Percentiles rank a stretch among this genome's conserved stretches.
These are phyloP conservation scores for Phrynosoma blainvillii DNA, from an alignment of 2,113 vertebrate species.

Conservation along the genomic window DNA sequence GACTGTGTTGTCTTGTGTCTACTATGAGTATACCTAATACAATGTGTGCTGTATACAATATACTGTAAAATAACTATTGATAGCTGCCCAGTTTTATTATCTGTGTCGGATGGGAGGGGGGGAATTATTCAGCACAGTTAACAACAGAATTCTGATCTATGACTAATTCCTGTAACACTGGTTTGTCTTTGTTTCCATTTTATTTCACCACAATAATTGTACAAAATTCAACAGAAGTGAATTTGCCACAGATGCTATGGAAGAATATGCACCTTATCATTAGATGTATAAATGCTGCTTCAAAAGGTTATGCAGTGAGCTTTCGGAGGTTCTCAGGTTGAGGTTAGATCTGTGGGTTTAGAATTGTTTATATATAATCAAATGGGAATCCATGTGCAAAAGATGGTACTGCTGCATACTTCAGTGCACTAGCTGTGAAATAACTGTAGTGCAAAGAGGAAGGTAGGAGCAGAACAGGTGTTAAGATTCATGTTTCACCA, in stretches of 20 bases:
- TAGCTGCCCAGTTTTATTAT: constrained; percentile 35
- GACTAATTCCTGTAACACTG: background rate
- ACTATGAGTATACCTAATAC: constrained; percentile 27
- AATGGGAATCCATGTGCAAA: background rate
- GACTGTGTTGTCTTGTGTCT: constrained; percentile 41
- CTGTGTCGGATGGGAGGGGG: background rate
- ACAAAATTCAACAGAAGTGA: constrained; percentile 17
- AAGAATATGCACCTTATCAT: constrained; percentile 6
- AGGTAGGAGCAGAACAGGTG: background rate
- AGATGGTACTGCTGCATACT: background rate
- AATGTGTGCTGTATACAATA: constrained; percentile 45
- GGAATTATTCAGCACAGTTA: constrained; percentile 16
- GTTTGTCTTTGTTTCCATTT: constrained; percentile 35
- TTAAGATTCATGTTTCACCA: background rate
- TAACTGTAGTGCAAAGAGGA: background rate
- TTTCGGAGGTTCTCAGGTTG: fast-evolving
- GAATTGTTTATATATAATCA: fast-evolving
- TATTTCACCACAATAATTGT: constrained; percentile 15
- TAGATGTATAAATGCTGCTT: background rate
- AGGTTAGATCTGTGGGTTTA: background rate
- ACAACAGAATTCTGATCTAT: constrained; percentile 17
- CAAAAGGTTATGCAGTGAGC: background rate
- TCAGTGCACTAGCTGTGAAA: background rate
- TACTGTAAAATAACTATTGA: constrained; percentile 47
- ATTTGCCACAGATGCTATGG: constrained; percentile 17